Conservation (phyloP, 2,113 vertebrate genomes). For the Lepus europaeus region DNA sequence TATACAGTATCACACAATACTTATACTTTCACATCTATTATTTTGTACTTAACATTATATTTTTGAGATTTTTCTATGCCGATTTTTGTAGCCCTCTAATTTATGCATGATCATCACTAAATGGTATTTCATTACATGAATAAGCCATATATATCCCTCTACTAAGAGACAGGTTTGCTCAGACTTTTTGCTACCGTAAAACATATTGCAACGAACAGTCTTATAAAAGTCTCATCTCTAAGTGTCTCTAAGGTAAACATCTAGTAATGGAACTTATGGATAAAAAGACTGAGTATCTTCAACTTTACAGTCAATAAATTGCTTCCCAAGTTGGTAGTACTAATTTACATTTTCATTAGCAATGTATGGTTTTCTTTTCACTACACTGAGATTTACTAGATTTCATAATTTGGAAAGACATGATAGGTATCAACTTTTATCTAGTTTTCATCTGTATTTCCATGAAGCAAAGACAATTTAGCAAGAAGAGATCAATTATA, state of each 20-base stretch:
- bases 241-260: background rate
- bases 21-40: background rate
- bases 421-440: background rate
- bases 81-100: background rate
- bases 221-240: background rate
- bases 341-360: background rate
- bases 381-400: slow-evolving; percentile 9
- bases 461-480: slow-evolving; percentile 17
- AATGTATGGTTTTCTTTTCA: background rate
- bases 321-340: background rate
- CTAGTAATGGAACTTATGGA: background rate
- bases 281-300: slow-evolving; percentile 18
- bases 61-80: background rate
- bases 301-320: slow-evolving; percentile 8
- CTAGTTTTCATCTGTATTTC: slow-evolving; percentile 21
- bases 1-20: background rate
- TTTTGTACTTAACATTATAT: background rate
- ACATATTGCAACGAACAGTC: background rate
- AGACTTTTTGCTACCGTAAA: background rate
- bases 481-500: background rate
- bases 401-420: slow-evolving; percentile 15
- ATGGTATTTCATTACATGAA: background rate
- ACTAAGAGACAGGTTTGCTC: background rate
- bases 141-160: background rate
- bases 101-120: slow-evolving; percentile 1